Conservation (phyloP, 2,113 vertebrate genomes). For the Festucalex cinctus region DNA sequence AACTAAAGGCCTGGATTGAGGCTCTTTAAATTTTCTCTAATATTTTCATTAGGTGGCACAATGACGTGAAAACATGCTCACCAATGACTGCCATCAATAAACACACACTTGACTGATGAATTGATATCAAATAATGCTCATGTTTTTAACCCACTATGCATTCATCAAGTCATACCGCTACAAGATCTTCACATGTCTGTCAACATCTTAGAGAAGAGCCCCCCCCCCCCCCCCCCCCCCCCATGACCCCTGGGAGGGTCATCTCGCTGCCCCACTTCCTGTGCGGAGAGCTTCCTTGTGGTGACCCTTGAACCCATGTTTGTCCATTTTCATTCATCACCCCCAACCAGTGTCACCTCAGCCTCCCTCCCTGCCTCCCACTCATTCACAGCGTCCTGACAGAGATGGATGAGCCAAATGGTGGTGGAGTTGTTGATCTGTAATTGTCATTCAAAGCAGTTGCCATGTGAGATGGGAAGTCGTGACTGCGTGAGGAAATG, state of each 20-base stretch:
- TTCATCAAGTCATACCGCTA: background rate
- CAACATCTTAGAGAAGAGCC: constrained; percentile 4
- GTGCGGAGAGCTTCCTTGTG: constrained; percentile 47
- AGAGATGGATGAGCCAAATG: constrained; percentile 75
- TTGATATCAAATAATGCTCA: background rate
- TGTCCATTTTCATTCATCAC: constrained; percentile 79
- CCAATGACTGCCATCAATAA: background rate
- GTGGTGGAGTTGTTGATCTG: constrained; percentile 61
- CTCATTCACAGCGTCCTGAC: constrained; percentile 42
- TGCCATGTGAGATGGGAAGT: constrained; percentile 10
- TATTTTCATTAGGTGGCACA: too few species aligned
- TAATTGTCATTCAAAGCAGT: constrained; percentile 57
- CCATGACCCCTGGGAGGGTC: constrained; percentile 29
- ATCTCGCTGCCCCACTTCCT: constrained; percentile 39
- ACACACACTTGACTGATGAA: background rate
- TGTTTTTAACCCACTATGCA: background rate
- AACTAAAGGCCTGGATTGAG: too few species aligned
- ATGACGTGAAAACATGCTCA: too few species aligned
- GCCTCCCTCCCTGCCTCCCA: constrained; percentile 28
- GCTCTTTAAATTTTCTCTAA: too few species aligned
- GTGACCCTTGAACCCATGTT: constrained; percentile 73
- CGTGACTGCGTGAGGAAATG: background rate
- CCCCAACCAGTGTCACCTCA: constrained; percentile 34
- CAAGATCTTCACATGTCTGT: background rate
- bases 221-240: constrained; percentile 22